A percentile compares a stretch with the other conserved stretches of the same genome.
Evolutionary conservation across 1,140 invertebrate species (phyloP).

Genomic region (Wasmannia auropunctata): DNA sequence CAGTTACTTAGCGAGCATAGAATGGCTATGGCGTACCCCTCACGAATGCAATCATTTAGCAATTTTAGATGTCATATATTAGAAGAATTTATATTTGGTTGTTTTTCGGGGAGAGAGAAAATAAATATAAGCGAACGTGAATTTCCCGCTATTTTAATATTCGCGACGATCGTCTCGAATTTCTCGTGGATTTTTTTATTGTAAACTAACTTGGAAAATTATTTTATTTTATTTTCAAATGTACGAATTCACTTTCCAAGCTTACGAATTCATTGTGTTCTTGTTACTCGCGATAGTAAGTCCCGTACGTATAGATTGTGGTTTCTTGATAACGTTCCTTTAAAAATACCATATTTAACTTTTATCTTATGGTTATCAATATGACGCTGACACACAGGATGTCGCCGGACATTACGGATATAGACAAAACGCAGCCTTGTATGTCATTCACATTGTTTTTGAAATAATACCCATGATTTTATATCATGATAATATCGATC

Average conservation of each 20-base stretch:
- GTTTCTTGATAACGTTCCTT: conserved; percentile 31
- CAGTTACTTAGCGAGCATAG: not conserved
- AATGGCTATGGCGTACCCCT: not conserved
- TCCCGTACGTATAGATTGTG: too few species aligned
- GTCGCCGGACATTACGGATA: not conserved
- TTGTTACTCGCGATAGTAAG: conserved; percentile 37
- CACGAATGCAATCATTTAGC: not conserved
- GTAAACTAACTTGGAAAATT: not conserved
- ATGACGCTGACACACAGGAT: not conserved
- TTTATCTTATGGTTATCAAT: conserved; percentile 59
- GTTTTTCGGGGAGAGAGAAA: not conserved
- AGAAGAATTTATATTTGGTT: too few species aligned
- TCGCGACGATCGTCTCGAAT: not conserved
- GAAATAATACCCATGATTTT: not conserved
- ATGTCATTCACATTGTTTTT: not conserved
- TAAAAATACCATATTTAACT: conserved; percentile 34
- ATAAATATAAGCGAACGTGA: not conserved
- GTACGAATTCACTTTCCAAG: not conserved
- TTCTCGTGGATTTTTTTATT: not conserved
- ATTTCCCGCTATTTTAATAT: not conserved
- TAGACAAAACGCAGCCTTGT: not conserved
- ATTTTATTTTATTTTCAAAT: not conserved
- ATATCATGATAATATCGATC: too few species aligned
- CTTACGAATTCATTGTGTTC: not conserved
- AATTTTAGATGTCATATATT: not conserved